Conservation (phyloP, 1,140 invertebrate species). For the Oreohelix idahoensis region DNA sequence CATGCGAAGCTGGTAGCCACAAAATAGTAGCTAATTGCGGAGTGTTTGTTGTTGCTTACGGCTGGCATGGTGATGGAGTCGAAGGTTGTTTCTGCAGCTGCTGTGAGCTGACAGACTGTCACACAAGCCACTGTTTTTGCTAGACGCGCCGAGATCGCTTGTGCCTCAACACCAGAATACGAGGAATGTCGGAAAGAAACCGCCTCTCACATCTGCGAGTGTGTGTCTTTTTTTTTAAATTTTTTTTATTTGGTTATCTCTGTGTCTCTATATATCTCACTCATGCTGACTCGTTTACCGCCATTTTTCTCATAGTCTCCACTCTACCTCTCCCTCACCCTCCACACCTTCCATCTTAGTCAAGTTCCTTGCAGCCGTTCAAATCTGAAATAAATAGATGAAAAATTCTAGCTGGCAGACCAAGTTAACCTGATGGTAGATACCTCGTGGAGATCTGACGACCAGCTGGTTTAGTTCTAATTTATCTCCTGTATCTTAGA, state of each 20-base stretch:
- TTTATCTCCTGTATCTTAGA: no score
- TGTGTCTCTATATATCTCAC: not conserved
- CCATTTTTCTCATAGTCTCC: not conserved
- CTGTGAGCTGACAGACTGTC: constrained; percentile 16
- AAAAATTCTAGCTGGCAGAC: no score
- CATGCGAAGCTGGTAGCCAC: no score
- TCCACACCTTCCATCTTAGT: no score
- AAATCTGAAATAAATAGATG: no score
- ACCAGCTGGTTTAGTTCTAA: no score
- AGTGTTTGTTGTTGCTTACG: constrained; percentile 30
- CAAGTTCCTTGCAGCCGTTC: no score
- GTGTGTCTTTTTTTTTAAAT: no score
- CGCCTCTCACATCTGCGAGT: no score
- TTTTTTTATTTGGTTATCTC: not conserved
- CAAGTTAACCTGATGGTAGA: no score
- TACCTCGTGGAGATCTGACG: no score
- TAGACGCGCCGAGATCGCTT: not conserved
- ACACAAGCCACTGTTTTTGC: constrained; percentile 21
- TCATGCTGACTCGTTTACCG: not conserved
- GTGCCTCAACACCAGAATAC: not conserved
- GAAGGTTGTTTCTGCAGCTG: not conserved
- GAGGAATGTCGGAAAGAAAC: not conserved
- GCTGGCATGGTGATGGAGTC: not conserved
- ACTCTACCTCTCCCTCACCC: no score
- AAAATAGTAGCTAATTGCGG: constrained; percentile 1